Percentiles rank a stretch among this genome's conserved stretches.
These are phyloP conservation scores for Megathymus violae DNA, from an alignment of 1,140 invertebrate species.

Conservation along the genomic window DNA sequence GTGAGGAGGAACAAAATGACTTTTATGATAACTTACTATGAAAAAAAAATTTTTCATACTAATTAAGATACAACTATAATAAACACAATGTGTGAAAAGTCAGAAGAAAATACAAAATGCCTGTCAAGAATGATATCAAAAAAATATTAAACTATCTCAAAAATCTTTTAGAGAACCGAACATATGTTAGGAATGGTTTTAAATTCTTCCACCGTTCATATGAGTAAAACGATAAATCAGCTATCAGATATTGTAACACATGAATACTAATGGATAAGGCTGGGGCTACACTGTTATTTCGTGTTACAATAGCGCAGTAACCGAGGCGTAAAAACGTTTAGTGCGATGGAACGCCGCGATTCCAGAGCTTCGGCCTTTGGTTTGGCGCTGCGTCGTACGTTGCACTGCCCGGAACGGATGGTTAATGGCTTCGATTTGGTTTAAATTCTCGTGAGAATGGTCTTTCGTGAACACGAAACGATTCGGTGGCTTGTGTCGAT, in stretches of 20 bases:
- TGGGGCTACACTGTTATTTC: conserved; percentile 5
- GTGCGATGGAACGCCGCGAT: conserved; percentile 10
- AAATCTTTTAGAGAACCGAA: background rate
- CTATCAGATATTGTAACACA: background rate
- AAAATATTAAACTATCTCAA: too few species aligned
- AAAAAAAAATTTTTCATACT: too few species aligned
- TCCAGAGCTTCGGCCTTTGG: background rate
- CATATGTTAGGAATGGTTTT: background rate
- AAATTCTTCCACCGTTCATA: background rate
- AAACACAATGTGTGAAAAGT: too few species aligned
- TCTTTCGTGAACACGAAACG: background rate
- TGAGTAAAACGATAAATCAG: conserved; percentile 12
- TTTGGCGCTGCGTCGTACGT: background rate
- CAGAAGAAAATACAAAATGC: too few species aligned
- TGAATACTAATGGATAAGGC: conserved; percentile 6
- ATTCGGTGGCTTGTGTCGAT: too few species aligned
- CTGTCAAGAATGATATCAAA: too few species aligned
- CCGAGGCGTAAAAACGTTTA: conserved; percentile 20
- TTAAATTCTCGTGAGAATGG: background rate
- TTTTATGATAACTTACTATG: too few species aligned
- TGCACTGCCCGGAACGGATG: conserved; percentile 1
- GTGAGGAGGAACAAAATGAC: too few species aligned
- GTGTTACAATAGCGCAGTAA: conserved; percentile 2
- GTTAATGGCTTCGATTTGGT: background rate
- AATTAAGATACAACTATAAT: too few species aligned